A percentile compares a stretch with the other conserved stretches of the same genome.
Conservation (phyloP, 2,888 invertebrate species). For the Oligia fasciuncula region DNA sequence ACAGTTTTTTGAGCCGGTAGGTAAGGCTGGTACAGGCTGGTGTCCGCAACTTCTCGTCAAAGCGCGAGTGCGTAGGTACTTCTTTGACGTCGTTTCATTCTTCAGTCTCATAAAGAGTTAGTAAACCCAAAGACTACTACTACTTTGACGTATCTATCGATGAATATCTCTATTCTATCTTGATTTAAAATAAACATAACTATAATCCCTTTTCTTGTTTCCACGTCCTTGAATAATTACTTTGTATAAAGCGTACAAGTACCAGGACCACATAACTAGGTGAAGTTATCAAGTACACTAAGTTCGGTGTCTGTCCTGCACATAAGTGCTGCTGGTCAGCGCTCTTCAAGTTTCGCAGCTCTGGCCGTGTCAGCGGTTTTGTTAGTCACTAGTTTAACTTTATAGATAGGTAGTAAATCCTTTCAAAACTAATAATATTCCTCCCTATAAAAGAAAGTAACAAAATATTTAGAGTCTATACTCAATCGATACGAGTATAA, state of each 20-base stretch:
- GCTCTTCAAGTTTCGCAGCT: conserved; percentile 41
- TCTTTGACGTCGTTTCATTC: neutral
- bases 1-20: neutral
- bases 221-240: neutral
- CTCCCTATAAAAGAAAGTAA: neutral
- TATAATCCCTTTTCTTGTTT: neutral
- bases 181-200: neutral
- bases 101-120: neutral
- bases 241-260: conserved; percentile 23
- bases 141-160: too few relatives aligned
- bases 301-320: conserved; percentile 43
- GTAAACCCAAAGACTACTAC: neutral
- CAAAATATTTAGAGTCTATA: neutral
- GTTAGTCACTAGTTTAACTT: conserved; percentile 31
- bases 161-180: neutral
- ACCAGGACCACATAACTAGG: conserved; percentile 46
- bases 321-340: conserved; percentile 55
- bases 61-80: neutral
- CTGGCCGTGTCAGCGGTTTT: conserved; percentile 54
- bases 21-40: neutral
- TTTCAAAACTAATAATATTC: neutral
- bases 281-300: conserved; percentile 54
- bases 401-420: conserved; percentile 13
- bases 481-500: too few relatives aligned
- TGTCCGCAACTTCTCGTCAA: neutral